These are phyloP conservation scores for Hippoglossus hippoglossus DNA, from an alignment of 2,797 vertebrate species.

Conservation along the genomic window DNA sequence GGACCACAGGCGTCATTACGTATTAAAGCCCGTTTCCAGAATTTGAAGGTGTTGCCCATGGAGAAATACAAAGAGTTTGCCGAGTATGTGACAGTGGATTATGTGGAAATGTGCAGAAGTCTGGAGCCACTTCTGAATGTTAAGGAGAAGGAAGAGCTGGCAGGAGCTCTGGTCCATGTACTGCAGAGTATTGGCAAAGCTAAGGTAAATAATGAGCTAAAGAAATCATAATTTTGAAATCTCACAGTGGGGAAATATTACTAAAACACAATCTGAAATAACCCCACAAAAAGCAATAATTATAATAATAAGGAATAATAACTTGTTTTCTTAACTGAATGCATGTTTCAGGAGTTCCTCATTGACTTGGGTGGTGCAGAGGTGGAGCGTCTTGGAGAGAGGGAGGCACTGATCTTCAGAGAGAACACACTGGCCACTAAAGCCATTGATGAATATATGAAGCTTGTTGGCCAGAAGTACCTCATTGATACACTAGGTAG, in stretches of 20 bases:
- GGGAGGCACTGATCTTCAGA: conserved; percentile 92
- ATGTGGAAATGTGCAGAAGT: conserved; percentile 87
- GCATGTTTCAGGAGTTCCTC: conserved; percentile 88
- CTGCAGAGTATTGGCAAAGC: conserved; percentile 94
- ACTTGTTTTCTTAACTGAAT: conserved; percentile 1
- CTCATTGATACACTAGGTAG: conserved; percentile 92
- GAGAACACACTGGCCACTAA: conserved; percentile 97
- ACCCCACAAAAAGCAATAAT: not conserved
- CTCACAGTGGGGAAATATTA: not conserved
- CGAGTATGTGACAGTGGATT: conserved; percentile 91
- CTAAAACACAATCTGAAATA: not conserved
- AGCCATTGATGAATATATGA: conserved; percentile 98
- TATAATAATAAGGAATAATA: rapidly evolving
- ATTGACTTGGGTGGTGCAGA: conserved; percentile 90
- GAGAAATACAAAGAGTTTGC: conserved; percentile 96
- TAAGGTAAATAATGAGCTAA: conserved; percentile 82
- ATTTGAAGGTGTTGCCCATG: conserved; percentile 90
- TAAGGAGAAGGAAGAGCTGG: conserved; percentile 93
- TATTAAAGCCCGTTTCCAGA: conserved; percentile 88
- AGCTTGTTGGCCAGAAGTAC: conserved; percentile 95
- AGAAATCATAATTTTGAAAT: not conserved
- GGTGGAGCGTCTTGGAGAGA: conserved; percentile 91
- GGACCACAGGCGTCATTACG: conserved; percentile 84
- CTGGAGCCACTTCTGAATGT: conserved; percentile 90
- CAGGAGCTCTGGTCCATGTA: conserved; percentile 90